These are phyloP conservation scores for Sylvia borin DNA, from an alignment of 2,797 vertebrate genomes.

Conservation along the genomic window DNA sequence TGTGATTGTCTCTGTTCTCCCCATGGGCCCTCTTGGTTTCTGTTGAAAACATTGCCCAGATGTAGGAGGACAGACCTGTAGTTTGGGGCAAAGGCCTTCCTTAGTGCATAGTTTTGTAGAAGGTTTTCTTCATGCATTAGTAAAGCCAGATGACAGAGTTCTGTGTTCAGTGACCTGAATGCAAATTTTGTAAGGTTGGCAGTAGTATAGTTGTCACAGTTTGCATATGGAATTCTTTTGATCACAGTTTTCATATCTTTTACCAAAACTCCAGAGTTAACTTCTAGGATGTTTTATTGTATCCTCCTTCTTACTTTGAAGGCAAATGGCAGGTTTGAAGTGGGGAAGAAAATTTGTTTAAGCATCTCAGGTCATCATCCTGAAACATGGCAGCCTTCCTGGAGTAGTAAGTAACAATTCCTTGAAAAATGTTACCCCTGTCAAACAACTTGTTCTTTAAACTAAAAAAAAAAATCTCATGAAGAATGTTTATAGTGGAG, in stretches of 20 bases:
- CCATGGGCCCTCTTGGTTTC: not conserved
- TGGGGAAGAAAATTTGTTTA: slow-evolving; percentile 98
- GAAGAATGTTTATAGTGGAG: not conserved
- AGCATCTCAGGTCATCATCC: slow-evolving; percentile 99
- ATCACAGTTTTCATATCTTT: not conserved
- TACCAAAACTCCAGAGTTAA: not conserved
- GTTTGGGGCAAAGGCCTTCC: not conserved
- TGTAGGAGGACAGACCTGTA: not conserved
- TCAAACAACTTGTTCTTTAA: not conserved
- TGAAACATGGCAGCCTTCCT: slow-evolving; percentile 98
- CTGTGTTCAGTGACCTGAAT: not conserved
- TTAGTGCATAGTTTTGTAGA: not conserved
- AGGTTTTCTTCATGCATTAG: not conserved
- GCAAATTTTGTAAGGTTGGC: not conserved
- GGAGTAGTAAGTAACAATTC: slow-evolving; percentile 91
- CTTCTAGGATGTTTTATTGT: not conserved
- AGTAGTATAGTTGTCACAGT: not conserved
- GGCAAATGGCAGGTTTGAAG: slow-evolving; percentile 97
- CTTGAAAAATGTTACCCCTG: not conserved
- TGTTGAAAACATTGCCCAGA: not conserved
- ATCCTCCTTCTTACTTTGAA: slow-evolving; percentile 52
- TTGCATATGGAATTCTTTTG: not conserved
- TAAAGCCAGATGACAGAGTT: not conserved
- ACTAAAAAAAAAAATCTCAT: not conserved
- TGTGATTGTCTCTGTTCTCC: not conserved